phyloP scores from a whole-genome alignment of 2,113 vertebrate species.

The Glareola pratincola region DNA sequence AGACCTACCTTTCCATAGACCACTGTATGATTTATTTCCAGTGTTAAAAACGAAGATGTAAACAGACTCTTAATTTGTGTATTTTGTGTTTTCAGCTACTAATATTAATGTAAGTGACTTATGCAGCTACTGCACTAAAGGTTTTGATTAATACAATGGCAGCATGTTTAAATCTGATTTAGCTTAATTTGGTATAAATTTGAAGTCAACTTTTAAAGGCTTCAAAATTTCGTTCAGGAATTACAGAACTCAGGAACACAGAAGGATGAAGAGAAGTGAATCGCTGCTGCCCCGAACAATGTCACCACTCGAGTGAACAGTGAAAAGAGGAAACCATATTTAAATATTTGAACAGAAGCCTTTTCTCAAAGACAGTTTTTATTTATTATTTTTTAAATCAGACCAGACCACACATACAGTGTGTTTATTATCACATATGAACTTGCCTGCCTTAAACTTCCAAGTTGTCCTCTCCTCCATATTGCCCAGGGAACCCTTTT shows the following conservation, averaged over 20 bases:
- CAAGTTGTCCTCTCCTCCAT: background rate
- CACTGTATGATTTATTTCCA: background rate
- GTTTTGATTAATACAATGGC: background rate
- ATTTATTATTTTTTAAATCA: background rate
- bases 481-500: background rate
- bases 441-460: background rate
- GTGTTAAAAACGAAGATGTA: background rate
- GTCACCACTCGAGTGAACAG: background rate
- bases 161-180: background rate
- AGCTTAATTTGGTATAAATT: background rate
- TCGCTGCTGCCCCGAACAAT: background rate
- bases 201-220: background rate
- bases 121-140: background rate
- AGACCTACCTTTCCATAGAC: background rate
- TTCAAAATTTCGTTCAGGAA: background rate
- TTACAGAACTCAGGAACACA: background rate
- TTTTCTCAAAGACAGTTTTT: background rate
- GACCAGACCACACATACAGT: background rate
- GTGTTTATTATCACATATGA: background rate
- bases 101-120: background rate
- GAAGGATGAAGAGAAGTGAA: background rate
- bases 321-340: background rate
- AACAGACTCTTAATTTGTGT: background rate
- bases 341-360: background rate
- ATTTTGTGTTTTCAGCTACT: background rate